These are phyloP conservation scores for Patagioenas fasciata DNA, from an alignment of 2,113 vertebrate species.

Conservation along the genomic window DNA sequence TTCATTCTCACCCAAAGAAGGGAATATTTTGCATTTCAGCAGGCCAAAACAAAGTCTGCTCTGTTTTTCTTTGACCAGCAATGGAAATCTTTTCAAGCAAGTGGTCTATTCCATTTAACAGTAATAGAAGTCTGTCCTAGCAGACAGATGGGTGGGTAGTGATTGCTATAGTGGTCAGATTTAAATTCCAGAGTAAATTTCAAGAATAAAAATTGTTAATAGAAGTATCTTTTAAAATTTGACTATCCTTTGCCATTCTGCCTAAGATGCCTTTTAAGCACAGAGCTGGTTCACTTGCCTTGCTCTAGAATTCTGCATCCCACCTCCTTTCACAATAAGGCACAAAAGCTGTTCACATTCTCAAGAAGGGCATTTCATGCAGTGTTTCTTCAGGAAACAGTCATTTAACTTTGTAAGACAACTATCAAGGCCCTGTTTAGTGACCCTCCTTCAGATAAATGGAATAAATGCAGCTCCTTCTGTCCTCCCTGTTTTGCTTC, in stretches of 20 bases:
- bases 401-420: conserved; percentile 45
- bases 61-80: background rate
- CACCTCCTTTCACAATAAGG: background rate
- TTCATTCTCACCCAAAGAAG: conserved; percentile 35
- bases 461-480: background rate
- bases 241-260: background rate
- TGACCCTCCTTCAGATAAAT: conserved; percentile 35
- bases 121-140: background rate
- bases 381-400: background rate
- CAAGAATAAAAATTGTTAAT: background rate
- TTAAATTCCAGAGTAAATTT: background rate
- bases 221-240: background rate
- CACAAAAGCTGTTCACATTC: conserved; percentile 23
- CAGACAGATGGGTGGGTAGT: background rate
- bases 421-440: conserved; percentile 27
- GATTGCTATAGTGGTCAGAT: background rate
- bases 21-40: conserved; percentile 41
- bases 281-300: background rate
- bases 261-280: background rate
- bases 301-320: background rate
- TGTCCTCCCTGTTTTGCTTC: conserved; percentile 22
- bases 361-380: background rate
- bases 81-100: conserved; percentile 26
- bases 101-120: background rate
- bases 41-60: conserved; percentile 13